A percentile compares a stretch with the other conserved stretches of the same genome.
Evolutionary conservation across 2,888 invertebrate genomes (phyloP).

Genomic region (Drosophila kambysellisi): DNA sequence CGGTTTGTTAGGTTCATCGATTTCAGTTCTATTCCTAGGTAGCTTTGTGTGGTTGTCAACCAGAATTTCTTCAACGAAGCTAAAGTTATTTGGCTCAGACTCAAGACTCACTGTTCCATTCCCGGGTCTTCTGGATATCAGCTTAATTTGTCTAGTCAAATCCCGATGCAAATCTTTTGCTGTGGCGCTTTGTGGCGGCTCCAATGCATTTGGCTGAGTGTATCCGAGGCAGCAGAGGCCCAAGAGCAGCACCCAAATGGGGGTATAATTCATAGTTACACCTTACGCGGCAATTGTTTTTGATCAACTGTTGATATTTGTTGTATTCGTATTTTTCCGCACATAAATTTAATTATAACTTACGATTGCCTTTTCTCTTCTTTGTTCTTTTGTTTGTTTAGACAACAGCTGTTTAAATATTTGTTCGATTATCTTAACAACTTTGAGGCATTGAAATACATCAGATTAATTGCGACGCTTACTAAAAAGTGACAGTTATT

Average conservation of each 20-base stretch:
- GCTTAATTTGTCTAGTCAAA: background rate
- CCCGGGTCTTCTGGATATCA: background rate
- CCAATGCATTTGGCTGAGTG: background rate
- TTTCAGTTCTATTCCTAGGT: rapidly evolving
- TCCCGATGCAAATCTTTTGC: too few relatives aligned
- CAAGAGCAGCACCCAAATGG: conserved; percentile 25
- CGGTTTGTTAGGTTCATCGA: too few relatives aligned
- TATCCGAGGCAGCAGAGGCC: conserved; percentile 1
- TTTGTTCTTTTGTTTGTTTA: conserved; percentile 36
- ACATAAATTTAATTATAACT: background rate
- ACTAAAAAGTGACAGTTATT: conserved; percentile 13
- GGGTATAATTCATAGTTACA: background rate
- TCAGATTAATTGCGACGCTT: background rate
- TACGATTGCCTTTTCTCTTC: background rate
- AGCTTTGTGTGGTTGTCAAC: background rate
- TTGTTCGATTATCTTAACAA: conserved; percentile 1
- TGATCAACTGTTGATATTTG: conserved; percentile 16
- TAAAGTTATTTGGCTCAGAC: background rate
- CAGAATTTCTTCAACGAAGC: background rate
- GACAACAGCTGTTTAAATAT: conserved; percentile 45
- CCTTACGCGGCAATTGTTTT: conserved; percentile 1
- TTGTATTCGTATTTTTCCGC: background rate
- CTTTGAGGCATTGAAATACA: background rate
- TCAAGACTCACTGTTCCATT: background rate
- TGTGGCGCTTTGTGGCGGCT: background rate